phyloP scores from a whole-genome alignment of 2,797 vertebrate genomes.

The Crocidura indochinensis region DNA sequence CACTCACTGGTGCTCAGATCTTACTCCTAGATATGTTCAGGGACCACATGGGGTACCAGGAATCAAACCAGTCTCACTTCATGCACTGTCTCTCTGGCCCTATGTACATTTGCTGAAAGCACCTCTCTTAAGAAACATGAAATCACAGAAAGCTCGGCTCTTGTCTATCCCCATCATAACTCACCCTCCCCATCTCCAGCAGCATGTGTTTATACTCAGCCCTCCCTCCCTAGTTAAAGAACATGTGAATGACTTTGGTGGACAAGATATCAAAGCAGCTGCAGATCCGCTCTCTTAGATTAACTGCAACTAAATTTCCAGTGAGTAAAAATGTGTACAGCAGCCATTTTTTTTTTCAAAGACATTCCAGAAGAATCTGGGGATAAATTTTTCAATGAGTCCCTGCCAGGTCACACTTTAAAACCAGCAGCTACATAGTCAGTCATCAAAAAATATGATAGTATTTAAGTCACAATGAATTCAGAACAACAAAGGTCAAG shows the following conservation, averaged over 20 bases:
- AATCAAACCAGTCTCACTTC: no score
- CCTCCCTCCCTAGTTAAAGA: not conserved
- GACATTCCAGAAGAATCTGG: not conserved
- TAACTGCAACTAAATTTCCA: not conserved
- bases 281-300: not conserved
- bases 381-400: not conserved
- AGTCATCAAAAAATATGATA: not conserved
- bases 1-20: no score
- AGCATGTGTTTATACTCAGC: not conserved
- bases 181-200: not conserved
- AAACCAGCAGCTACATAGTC: not conserved
- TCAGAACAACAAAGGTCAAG: not conserved
- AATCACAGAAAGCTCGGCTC: not conserved
- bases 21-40: no score
- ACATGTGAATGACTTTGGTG: not conserved
- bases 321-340: not conserved
- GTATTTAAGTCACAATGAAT: not conserved
- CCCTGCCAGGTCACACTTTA: not conserved
- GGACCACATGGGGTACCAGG: no score
- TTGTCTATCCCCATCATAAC: not conserved
- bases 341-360: not conserved
- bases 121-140: not conserved
- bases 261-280: not conserved
- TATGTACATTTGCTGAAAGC: not conserved
- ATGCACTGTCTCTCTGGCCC: no score